Evolutionary conservation across 2,113 vertebrate species (phyloP), one percentile per base, ranked within the genome.

Genomic region (Lophotis ruficrista): DNA sequence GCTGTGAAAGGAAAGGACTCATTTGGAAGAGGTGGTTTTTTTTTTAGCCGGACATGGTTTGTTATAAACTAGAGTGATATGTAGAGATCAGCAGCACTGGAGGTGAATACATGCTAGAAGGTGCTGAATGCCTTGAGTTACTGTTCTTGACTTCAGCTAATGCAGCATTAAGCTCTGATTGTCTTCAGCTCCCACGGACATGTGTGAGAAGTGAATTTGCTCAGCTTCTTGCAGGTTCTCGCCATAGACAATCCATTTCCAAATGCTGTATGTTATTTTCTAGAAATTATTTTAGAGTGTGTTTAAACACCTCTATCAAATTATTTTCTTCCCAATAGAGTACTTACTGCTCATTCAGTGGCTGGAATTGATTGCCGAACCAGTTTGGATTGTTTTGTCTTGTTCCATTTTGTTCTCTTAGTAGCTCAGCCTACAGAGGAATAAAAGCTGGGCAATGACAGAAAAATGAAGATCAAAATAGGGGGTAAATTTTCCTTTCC

Each of bases 321-420:
- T 85, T 82, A 64, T 86, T 82, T 68, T 86, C 65, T 73, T 89
- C 88, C 70, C 75, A 72, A 57, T 69, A 82, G 84, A 95, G 71
- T 79, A 90, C 43, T 45, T 68, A 50, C 30, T 50, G 31, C 43
- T 91, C 27, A 58, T 69, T 73, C 70, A 78, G 58, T 62, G 80
- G n/a, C 43, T 85, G 54, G 51, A 77, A 91, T 78, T 78, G 48
- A 89, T 91, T 91, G 54, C 38, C 71, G 81, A 81, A 68, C 7
- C 23, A 57, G 12, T 64, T 54, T 28, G 17, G 33, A 71, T 93
- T 71, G 30, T 33, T 86, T 45, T 53, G 27, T 41, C 68, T 51
- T 62, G 18, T 70, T 70, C 64, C 21, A 10, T 54, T 78, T 91
- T 65, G 19, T 45, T 88, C 82, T 82, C 43, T 68, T 68, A 82